Conservation (phyloP, 2,888 invertebrate genomes). For the Phengaris arion region DNA sequence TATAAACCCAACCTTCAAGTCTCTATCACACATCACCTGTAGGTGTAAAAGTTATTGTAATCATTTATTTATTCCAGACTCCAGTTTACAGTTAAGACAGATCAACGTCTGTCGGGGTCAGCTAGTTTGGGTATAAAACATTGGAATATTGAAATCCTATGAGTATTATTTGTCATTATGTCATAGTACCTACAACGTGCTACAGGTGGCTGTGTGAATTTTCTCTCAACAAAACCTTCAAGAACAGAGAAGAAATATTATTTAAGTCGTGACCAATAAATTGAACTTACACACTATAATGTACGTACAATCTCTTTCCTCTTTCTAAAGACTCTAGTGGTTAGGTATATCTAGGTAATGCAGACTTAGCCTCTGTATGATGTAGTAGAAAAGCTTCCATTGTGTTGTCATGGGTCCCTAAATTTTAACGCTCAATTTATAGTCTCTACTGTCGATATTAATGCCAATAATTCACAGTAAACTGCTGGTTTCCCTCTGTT, state of each 20-base stretch:
- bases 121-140: too few species aligned
- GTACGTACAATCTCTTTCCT: conserved; percentile 5
- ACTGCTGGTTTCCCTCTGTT: not conserved
- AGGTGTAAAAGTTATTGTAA: too few species aligned
- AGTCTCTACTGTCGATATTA: not conserved
- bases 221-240: conserved; percentile 23
- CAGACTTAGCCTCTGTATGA: not conserved
- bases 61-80: too few species aligned
- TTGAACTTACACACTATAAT: conserved; percentile 12
- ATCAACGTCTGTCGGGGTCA: too few species aligned
- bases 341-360: not conserved
- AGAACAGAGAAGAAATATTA: conserved; percentile 26
- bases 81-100: too few species aligned
- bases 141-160: too few species aligned
- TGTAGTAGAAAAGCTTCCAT: not conserved
- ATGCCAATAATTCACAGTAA: not conserved
- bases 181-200: not conserved
- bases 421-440: conserved; percentile 7
- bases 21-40: too few species aligned
- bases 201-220: conserved; percentile 9
- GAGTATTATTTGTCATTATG: not conserved
- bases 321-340: not conserved
- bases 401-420: conserved; percentile 17
- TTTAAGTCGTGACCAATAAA: conserved; percentile 25
- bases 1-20: too few species aligned